Percentiles rank a stretch among this genome's conserved stretches.
Evolutionary conservation across 1,140 invertebrate species (phyloP).

Genomic region (Pectinophora gossypiella): DNA sequence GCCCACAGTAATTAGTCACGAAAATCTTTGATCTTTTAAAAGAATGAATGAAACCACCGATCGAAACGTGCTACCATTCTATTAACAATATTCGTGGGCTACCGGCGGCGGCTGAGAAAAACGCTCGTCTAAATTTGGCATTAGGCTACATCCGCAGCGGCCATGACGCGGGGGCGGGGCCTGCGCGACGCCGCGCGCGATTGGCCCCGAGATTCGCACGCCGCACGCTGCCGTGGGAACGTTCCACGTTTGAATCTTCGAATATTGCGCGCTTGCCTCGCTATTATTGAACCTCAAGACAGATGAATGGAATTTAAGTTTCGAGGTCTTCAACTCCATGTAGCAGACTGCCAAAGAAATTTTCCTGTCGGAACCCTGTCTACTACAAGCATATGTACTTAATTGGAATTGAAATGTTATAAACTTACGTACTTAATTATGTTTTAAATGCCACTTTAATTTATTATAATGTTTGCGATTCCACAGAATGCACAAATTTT

Average conservation of each 20-base stretch:
- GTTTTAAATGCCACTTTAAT: no score
- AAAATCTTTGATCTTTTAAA: constrained; percentile 2
- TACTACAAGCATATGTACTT: no score
- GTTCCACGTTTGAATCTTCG: constrained; percentile 21
- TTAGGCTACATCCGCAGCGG: constrained; percentile 53
- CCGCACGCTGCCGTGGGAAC: constrained; percentile 36
- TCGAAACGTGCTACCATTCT: background rate
- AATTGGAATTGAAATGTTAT: no score
- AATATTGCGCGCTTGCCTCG: constrained; percentile 19
- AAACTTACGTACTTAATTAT: no score
- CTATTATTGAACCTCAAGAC: constrained; percentile 23
- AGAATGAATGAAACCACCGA: background rate
- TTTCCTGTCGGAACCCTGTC: background rate
- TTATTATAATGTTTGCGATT: constrained; percentile 14
- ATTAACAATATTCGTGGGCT: background rate
- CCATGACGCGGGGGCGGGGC: constrained; percentile 61
- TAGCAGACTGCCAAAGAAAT: background rate
- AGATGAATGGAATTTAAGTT: constrained; percentile 23
- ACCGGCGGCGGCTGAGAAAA: constrained; percentile 29
- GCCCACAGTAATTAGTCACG: constrained; percentile 18
- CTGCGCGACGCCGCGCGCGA: constrained; percentile 42
- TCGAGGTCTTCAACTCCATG: background rate
- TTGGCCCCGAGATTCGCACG: constrained; percentile 45
- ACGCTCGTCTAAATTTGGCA: constrained; percentile 62
- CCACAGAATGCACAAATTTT: constrained; percentile 14